Percentiles rank a stretch among this genome's conserved stretches.
Conservation (phyloP, 2,797 vertebrate species). For the Melanotaenia nigrans region DNA sequence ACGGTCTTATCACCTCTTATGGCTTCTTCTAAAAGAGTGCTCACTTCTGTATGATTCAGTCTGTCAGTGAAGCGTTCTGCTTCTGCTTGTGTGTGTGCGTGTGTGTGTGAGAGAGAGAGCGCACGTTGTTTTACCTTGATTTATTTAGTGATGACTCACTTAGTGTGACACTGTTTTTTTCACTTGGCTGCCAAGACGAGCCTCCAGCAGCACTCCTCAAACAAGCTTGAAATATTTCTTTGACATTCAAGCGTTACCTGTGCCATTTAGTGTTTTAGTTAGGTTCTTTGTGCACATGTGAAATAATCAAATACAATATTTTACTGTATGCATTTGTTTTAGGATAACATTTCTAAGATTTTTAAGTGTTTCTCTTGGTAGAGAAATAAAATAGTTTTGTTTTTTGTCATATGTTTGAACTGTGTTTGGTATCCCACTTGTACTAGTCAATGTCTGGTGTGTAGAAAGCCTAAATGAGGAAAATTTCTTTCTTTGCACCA, state of each 20-base stretch:
- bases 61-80: constrained; percentile 37
- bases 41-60: constrained; percentile 36
- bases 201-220: constrained; percentile 3
- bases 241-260: constrained; percentile 19
- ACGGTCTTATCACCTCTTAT: constrained; percentile 58
- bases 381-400: neutral
- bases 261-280: constrained; percentile 2
- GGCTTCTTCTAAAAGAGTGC: constrained; percentile 34
- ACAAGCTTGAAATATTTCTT: neutral
- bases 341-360: neutral
- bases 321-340: neutral
- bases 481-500: neutral
- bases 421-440: neutral
- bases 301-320: neutral
- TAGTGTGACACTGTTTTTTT: constrained; percentile 19
- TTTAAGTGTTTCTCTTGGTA: neutral
- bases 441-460: neutral
- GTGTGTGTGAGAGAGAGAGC: neutral
- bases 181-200: constrained; percentile 3
- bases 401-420: neutral
- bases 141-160: constrained; percentile 9
- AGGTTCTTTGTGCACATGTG: neutral
- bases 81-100: neutral
- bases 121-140: constrained; percentile 26
- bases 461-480: neutral